A percentile compares a stretch with the other conserved stretches of the same genome.
phyloP scores from a whole-genome alignment of 2,797 vertebrate genomes.

The Darevskia mixta region DNA sequence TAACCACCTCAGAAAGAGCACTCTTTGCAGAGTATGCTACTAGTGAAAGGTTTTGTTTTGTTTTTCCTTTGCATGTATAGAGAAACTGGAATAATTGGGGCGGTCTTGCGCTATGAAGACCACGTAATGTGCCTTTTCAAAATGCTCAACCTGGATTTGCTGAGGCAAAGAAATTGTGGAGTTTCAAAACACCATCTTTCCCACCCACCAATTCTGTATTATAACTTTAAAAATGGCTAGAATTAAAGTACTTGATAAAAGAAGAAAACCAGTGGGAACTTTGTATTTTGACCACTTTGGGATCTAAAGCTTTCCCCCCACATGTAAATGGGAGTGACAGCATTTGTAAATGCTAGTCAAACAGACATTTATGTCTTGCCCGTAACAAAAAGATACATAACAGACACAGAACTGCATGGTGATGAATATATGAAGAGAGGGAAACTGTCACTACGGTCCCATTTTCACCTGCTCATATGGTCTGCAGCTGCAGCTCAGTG shows the following conservation, averaged over 20 bases:
- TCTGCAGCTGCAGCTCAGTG: background rate
- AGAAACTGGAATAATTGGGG: background rate
- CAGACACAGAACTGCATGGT: background rate
- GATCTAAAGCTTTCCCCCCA: background rate
- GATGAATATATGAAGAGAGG: background rate
- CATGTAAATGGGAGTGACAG: background rate
- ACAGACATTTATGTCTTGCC: background rate
- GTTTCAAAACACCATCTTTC: background rate
- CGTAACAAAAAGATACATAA: background rate
- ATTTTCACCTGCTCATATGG: conserved; percentile 18
- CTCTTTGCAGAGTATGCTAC: no score
- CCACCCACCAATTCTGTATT: background rate
- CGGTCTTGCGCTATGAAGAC: background rate
- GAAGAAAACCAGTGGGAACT: background rate
- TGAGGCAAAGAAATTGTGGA: background rate
- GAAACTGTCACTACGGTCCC: background rate
- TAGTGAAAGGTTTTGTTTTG: background rate
- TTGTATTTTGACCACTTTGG: background rate
- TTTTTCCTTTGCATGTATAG: background rate
- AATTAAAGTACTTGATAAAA: background rate
- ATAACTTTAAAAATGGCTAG: background rate
- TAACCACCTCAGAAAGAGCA: background rate
- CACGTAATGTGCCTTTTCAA: background rate
- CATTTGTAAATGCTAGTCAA: background rate
- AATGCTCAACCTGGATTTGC: background rate